phyloP scores from a whole-genome alignment of 1,140 invertebrate species.

The Nymphalis io region DNA sequence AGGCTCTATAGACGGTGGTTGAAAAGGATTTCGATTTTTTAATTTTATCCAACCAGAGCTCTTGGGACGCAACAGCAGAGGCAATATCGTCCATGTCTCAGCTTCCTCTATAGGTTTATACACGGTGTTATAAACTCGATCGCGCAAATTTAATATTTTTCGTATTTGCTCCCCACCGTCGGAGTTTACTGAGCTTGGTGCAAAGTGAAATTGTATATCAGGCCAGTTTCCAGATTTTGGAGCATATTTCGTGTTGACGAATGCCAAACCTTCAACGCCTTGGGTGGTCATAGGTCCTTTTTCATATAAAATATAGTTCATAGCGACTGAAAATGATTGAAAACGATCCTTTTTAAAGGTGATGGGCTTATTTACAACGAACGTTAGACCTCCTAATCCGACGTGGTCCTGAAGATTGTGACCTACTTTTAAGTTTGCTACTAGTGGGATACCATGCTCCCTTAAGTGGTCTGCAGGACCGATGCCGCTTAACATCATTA shows the following conservation, averaged over 20 bases:
- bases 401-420: slow-evolving; percentile 93
- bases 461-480: slow-evolving; percentile 90
- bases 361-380: slow-evolving; percentile 89
- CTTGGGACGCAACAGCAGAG: slow-evolving; percentile 89
- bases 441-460: slow-evolving; percentile 87
- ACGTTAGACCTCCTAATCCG: slow-evolving; percentile 90
- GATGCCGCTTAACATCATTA: slow-evolving; percentile 95
- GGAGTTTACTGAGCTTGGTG: slow-evolving; percentile 90
- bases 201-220: slow-evolving; percentile 93
- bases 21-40: slow-evolving; percentile 88
- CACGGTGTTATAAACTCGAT: slow-evolving; percentile 91
- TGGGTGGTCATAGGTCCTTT: slow-evolving; percentile 90
- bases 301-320: slow-evolving; percentile 91
- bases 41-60: slow-evolving; percentile 91
- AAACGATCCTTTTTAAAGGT: slow-evolving; percentile 89
- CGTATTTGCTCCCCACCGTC: slow-evolving; percentile 89
- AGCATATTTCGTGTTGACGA: slow-evolving; percentile 92
- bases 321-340: slow-evolving; percentile 87
- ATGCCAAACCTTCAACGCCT: slow-evolving; percentile 91
- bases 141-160: slow-evolving; percentile 88
- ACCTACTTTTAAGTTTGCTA: slow-evolving; percentile 89
- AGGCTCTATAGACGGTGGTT: slow-evolving; percentile 93
- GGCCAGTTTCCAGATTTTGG: slow-evolving; percentile 88
- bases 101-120: slow-evolving; percentile 89
- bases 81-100: slow-evolving; percentile 92